These are phyloP conservation scores for Dermatemys mawii DNA, from an alignment of 2,113 vertebrate genomes.

Conservation along the genomic window DNA sequence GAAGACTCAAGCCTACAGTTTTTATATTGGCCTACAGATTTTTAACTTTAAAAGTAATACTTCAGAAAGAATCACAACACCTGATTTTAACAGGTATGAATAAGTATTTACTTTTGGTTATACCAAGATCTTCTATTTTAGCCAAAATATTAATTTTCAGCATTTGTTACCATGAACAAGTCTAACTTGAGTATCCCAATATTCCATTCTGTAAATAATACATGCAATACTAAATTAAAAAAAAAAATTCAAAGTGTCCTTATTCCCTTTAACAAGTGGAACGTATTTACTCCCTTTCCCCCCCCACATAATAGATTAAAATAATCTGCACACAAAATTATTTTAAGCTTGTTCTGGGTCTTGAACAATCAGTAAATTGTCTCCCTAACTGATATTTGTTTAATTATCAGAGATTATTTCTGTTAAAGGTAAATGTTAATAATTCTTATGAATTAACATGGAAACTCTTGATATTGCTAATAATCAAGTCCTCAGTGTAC, in stretches of 20 bases:
- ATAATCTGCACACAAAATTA: not conserved
- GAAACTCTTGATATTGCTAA: not conserved
- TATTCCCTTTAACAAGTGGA: not conserved
- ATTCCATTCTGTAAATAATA: not conserved
- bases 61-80: not conserved
- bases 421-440: not conserved
- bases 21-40: not conserved
- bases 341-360: not conserved
- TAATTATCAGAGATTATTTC: not conserved
- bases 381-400: not conserved
- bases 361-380: not conserved
- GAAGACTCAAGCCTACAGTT: not conserved
- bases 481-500: not conserved
- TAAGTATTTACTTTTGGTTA: not conserved
- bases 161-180: not conserved
- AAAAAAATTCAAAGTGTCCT: not conserved
- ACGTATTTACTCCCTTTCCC: not conserved
- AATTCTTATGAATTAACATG: not conserved
- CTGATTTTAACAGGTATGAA: not conserved
- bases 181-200: not conserved
- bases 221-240: not conserved
- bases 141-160: not conserved
- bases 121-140: not conserved
- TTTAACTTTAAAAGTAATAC: not conserved
- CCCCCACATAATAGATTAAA: not conserved